Evolutionary conservation across 2,888 invertebrate species (phyloP).

Genomic region (Agrochola macilenta): DNA sequence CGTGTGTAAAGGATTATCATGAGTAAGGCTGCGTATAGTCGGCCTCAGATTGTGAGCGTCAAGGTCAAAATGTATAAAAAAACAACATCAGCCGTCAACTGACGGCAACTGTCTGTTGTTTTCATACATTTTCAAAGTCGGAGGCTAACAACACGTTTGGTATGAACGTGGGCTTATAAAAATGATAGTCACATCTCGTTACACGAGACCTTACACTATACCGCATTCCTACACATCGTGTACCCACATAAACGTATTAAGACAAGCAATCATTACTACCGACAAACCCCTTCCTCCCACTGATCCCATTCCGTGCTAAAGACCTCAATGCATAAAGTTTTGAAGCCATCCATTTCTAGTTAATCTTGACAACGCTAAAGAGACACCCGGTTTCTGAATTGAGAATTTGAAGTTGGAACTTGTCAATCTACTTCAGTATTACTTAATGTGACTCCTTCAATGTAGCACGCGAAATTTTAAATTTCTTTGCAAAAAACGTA

Average conservation of each 20-base stretch:
- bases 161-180: neutral
- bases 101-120: neutral
- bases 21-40: neutral
- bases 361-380: constrained; percentile 41
- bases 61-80: neutral
- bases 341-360: constrained; percentile 31
- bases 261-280: constrained; percentile 8
- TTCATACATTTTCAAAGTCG: neutral
- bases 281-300: neutral
- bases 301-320: constrained; percentile 2
- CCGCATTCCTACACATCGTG: neutral
- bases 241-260: constrained; percentile 16
- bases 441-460: neutral
- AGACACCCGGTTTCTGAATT: constrained; percentile 19
- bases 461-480: neutral
- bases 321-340: constrained; percentile 42
- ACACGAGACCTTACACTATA: neutral
- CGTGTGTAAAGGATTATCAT: neutral
- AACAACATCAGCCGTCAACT: too few relatives aligned
- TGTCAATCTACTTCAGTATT: neutral
- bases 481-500: neutral
- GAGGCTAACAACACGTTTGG: neutral
- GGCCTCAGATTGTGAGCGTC: too few relatives aligned
- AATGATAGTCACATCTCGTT: neutral
- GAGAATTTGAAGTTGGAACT: neutral